Percentiles rank a stretch among this genome's conserved stretches.
phyloP scores from a whole-genome alignment of 2,797 vertebrate species.

The Aquila chrysaetos region DNA sequence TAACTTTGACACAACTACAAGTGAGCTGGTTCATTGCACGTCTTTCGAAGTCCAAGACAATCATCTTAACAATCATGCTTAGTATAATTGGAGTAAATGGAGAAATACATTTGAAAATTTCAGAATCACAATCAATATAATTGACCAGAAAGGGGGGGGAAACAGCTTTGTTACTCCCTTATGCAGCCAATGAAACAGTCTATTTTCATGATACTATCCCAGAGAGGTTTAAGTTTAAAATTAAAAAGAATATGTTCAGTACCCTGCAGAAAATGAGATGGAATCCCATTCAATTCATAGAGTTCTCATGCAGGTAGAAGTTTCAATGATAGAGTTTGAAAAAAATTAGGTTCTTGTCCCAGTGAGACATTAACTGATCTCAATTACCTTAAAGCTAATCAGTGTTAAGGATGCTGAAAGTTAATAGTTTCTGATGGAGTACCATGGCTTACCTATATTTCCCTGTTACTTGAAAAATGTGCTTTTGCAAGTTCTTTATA shows the following conservation, averaged over 20 bases:
- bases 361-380: constrained; percentile 7
- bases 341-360: neutral
- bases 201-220: neutral
- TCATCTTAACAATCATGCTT: constrained; percentile 29
- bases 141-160: constrained; percentile 18
- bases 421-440: constrained; percentile 11
- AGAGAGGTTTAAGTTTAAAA: constrained; percentile 11
- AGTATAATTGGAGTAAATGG: constrained; percentile 46
- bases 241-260: neutral
- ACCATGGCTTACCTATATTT: neutral
- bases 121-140: constrained; percentile 31
- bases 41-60: constrained; percentile 37
- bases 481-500: neutral
- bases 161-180: constrained; percentile 9
- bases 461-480: neutral
- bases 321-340: neutral
- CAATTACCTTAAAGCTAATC: constrained; percentile 35
- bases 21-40: neutral
- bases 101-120: constrained; percentile 50
- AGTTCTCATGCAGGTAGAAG: neutral
- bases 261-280: neutral
- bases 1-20: constrained; percentile 55
- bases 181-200: neutral
- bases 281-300: neutral
- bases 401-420: neutral